A percentile compares a stretch with the other conserved stretches of the same genome.
Conservation (phyloP, 1,140 invertebrate species). For the Pomacea maculata region DNA sequence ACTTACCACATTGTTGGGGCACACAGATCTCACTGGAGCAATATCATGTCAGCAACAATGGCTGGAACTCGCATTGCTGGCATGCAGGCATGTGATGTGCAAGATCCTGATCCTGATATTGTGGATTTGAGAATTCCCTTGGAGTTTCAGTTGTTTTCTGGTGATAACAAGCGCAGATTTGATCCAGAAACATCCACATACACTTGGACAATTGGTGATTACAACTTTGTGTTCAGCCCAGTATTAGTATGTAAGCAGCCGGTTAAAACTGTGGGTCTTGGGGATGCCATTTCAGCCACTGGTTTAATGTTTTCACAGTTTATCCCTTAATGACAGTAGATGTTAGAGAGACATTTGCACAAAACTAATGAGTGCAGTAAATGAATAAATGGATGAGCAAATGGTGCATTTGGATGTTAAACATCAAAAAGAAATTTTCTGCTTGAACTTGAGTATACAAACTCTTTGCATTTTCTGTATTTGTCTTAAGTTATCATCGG, state of each 20-base stretch:
- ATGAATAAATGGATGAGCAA: no score
- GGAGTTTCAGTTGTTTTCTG: constrained; percentile 60
- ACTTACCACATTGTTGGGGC: constrained; percentile 67
- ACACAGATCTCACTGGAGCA: constrained; percentile 61
- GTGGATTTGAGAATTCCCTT: constrained; percentile 61
- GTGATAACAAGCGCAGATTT: constrained; percentile 53
- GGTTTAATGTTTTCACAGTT: constrained; percentile 66
- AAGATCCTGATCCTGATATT: constrained; percentile 47
- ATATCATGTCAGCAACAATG: constrained; percentile 62
- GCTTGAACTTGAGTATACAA: no score
- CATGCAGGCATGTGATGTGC: constrained; percentile 64
- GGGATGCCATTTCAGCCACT: constrained; percentile 68
- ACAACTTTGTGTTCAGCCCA: constrained; percentile 67
- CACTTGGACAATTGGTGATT: constrained; percentile 61
- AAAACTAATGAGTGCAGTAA: no score
- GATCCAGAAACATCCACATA: constrained; percentile 59
- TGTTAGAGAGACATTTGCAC: no score
- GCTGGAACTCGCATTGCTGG: constrained; percentile 66
- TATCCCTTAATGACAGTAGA: constrained; percentile 9
- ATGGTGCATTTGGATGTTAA: no score
- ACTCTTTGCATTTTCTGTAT: no score
- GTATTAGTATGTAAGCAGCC: constrained; percentile 68
- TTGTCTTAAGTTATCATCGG: no score
- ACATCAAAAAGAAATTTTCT: no score
- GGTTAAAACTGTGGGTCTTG: constrained; percentile 67